A percentile compares a stretch with the other conserved stretches of the same genome.
Evolutionary conservation across 2,113 vertebrate genomes (phyloP).

Genomic region (Chloroceryle aenea): DNA sequence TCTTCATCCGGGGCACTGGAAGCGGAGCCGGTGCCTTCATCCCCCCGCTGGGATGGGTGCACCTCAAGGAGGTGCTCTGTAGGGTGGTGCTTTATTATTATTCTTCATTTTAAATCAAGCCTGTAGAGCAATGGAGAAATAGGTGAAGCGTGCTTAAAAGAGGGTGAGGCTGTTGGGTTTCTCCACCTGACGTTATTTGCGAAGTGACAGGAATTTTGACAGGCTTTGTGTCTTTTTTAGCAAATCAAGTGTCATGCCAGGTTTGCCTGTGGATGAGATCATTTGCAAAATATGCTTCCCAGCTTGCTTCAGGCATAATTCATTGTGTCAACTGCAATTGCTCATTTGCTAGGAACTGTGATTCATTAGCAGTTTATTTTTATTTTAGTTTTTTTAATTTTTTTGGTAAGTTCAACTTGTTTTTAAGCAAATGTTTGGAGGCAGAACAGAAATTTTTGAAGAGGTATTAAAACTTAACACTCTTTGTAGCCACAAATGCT

Average conservation of each 20-base stretch:
- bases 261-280: slow-evolving; percentile 73
- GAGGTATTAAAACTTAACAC: neutral
- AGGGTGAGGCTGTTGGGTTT: slow-evolving; percentile 45
- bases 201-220: slow-evolving; percentile 55
- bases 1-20: neutral
- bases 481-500: neutral
- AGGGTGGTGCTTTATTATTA: neutral
- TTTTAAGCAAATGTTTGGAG: slow-evolving; percentile 46
- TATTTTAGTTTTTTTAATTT: neutral
- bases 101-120: neutral
- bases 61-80: neutral
- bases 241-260: slow-evolving; percentile 62
- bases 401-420: neutral
- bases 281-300: slow-evolving; percentile 72
- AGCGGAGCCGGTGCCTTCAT: fast-evolving
- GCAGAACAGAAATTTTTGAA: neutral
- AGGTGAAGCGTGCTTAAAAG: slow-evolving; percentile 4
- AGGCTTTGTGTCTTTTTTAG: slow-evolving; percentile 66
- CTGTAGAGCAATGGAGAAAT: neutral
- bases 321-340: slow-evolving; percentile 65
- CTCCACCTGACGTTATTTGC: slow-evolving; percentile 65
- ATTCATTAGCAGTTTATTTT: slow-evolving; percentile 21
- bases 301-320: slow-evolving; percentile 64
- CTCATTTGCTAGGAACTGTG: slow-evolving; percentile 44
- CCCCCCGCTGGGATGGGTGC: neutral